Conservation (phyloP, 1,140 invertebrate genomes). For the Hylyphantes graminicola region DNA sequence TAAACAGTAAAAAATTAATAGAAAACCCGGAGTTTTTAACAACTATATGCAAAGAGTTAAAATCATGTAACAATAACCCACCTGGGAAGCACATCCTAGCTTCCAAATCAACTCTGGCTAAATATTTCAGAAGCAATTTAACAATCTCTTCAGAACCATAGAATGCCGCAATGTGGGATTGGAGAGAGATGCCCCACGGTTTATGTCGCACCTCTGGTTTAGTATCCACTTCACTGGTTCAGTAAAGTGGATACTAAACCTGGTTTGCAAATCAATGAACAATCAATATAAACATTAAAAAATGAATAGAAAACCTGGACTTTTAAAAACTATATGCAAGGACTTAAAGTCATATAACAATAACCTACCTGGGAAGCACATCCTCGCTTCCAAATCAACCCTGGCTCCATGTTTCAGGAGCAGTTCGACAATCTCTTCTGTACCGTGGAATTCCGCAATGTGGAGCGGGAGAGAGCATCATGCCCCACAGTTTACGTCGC, state of each 20-base stretch:
- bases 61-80: too few relatives aligned
- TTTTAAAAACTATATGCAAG: too few relatives aligned
- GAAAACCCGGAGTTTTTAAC: too few relatives aligned
- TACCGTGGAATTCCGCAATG: slow-evolving; percentile 79
- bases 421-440: slow-evolving; percentile 70
- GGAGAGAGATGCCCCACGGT: slow-evolving; percentile 77
- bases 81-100: slow-evolving; percentile 77
- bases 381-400: slow-evolving; percentile 70
- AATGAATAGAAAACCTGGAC: too few relatives aligned
- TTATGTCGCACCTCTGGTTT: slow-evolving; percentile 75
- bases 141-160: slow-evolving; percentile 74
- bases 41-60: too few relatives aligned
- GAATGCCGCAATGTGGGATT: slow-evolving; percentile 78
- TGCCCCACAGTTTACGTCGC: slow-evolving; percentile 77
- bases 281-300: too few relatives aligned
- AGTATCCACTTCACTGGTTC: slow-evolving; percentile 78
- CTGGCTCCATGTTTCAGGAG: slow-evolving; percentile 70
- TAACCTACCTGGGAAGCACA: slow-evolving; percentile 75
- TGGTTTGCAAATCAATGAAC: too few relatives aligned
- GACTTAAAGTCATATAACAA: too few relatives aligned
- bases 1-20: too few relatives aligned
- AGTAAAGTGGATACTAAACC: slow-evolving; percentile 79
- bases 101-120: slow-evolving; percentile 69
- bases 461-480: slow-evolving; percentile 80
- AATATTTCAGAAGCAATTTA: slow-evolving; percentile 70